Base-by-base conservation (phyloP, 1,140 invertebrate species). In the Caenorhabditis inopinata region DNA sequence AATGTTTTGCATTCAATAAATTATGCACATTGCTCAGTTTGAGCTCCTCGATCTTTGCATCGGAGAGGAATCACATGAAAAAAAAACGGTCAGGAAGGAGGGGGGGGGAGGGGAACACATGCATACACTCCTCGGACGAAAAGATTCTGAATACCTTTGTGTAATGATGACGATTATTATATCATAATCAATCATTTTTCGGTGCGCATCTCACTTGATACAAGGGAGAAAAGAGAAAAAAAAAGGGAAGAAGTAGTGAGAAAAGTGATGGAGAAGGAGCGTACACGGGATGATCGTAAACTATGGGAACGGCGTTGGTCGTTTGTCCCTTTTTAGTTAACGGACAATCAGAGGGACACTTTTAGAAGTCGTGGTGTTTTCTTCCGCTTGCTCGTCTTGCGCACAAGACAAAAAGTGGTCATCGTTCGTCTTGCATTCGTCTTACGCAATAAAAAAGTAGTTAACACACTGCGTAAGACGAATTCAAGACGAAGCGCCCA, bases 151-250 rank as follows among this genome's bases (percentile, higher is more conserved):
- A 25, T 29, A 21, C 38, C 32, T 11, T 38, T 58, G 51, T 68
- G 58, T 68, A 16, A 38, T 27, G 32, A 27, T 11, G 32, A 27
- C 2, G 16, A 32, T 58, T 58, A 68, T 68, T 38, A n/a, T n/a
- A 68, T 38, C 25, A 25, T 38, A n/a, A 68, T 68, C 58, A 68
- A 68, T 68, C 58, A 68, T 68, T 68, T 68, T 68, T 68, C 58
- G 32, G 58, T 68, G 12, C 58, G 58, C 21, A 38, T 68, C 35
- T 18, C 58, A 16, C 29, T 16, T 21, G 29, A 68, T 68, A 1
- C 32, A 68, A 32, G 32, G 35, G 58, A 68, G 35, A 68, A 38
- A 68, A 6, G 27, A 58, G 25, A 58, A 29, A 58, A 23, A 58
- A 58, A 58, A 16, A 29, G 6, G 12, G 14, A 32, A 58, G 18